Base-by-base conservation (phyloP, 2,888 invertebrate species). In the Pocota personata region DNA sequence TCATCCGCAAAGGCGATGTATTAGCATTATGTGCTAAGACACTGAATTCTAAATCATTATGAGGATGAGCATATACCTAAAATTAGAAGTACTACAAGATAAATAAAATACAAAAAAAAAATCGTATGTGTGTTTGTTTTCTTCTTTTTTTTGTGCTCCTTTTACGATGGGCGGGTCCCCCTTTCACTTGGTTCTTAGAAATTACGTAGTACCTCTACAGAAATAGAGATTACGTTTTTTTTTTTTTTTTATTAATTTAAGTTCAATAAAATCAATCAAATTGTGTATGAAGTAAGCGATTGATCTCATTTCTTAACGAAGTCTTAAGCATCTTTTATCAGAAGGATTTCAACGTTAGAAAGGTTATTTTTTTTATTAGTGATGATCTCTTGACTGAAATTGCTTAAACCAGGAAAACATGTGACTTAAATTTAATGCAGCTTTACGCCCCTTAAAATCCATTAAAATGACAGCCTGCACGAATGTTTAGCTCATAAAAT, bases 1-100 rank as follows among this genome's bases (percentile, higher is more conserved):
- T 84, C 84, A 84, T 84, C 46, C 73, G 43, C 67, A 72, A 64
- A 64, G 35, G 10, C 78, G 57, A 37, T 50, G 60, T 43, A 73
- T 73, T 73, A 73, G 62, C 40, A 73, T 73, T 73, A 50, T 19
- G 46, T 69, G 62, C 67, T 78, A 71, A 60, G 40, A 75, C 46
- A 82, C 48, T 50, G 48, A 69, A 57, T 69, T 62, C 52, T 43
- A 50, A 66, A 77, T 82, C 64, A 55, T 16, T 64, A 46, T 8
- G 12, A 16, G 43, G 37, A 66, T 66, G 50, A 60, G 60, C 50
- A 50, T 73, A 50, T 60, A 58, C 52, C 72, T 82, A 82, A 72
- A 72, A 37, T 82, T 82, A 82, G 82, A 82, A 64, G 46, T 64
- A 64, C 72, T 50, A 35, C 37, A 19, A 50, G n/a, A 14, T 48